Conservation (phyloP, 2,797 vertebrate genomes). For the Bucorvus abyssinicus region DNA sequence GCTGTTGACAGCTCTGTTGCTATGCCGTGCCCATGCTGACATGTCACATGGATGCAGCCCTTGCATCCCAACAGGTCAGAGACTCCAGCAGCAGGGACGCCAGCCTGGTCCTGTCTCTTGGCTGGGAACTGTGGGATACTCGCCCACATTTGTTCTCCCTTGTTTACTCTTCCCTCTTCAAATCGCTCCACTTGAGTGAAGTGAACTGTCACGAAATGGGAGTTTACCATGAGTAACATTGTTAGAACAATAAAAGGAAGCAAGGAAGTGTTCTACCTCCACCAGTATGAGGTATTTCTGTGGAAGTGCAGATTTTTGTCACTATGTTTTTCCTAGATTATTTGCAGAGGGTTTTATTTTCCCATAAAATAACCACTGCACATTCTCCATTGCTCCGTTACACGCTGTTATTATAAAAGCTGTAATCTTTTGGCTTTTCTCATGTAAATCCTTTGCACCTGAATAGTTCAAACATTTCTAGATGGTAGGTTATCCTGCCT, state of each 20-base stretch:
- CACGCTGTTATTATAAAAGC: background rate
- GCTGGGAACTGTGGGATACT: background rate
- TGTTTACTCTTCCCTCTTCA: background rate
- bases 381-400: background rate
- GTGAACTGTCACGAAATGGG: background rate
- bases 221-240: background rate
- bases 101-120: background rate
- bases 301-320: background rate
- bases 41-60: background rate
- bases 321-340: background rate
- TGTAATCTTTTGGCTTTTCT: background rate
- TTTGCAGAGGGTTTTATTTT: background rate
- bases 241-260: background rate
- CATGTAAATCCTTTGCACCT: background rate
- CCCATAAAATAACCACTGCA: background rate
- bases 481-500: background rate
- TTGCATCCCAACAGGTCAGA: background rate
- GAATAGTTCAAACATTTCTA: background rate
- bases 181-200: background rate
- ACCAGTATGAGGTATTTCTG: background rate
- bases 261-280: background rate
- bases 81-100: background rate
- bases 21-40: background rate
- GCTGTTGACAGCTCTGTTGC: background rate
- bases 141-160: background rate